These are phyloP conservation scores for Ageneiosus marmoratus DNA, from an alignment of 2,113 vertebrate genomes.

Conservation along the genomic window DNA sequence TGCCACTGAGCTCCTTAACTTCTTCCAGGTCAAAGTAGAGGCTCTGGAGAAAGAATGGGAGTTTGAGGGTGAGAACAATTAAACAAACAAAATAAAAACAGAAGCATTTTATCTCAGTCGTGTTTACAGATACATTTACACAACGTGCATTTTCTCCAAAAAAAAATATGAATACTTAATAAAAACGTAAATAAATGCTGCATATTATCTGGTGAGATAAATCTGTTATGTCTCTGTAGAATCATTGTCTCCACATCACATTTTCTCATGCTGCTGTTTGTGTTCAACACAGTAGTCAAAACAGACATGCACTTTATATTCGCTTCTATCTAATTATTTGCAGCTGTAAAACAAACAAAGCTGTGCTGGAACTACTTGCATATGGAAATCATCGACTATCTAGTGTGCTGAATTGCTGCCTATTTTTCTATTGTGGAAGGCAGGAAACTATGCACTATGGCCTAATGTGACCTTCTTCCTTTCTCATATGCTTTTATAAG, in stretches of 20 bases:
- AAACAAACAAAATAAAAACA: neutral
- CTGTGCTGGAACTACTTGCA: conserved; percentile 21
- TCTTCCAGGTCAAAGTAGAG: conserved; percentile 87
- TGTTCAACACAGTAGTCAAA: conserved; percentile 39
- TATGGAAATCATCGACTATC: conserved; percentile 27
- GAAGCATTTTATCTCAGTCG: neutral
- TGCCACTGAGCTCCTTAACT: conserved; percentile 89
- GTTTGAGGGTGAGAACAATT: conserved; percentile 80
- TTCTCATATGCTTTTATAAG: neutral
- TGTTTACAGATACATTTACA: neutral
- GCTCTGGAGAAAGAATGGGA: conserved; percentile 89
- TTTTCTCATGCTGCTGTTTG: conserved; percentile 36
- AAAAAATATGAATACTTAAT: neutral
- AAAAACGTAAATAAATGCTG: neutral
- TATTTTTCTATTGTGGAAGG: conserved; percentile 2
- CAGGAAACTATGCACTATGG: neutral
- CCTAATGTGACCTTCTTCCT: neutral
- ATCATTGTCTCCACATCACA: conserved; percentile 20
- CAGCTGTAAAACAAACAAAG: conserved; percentile 28
- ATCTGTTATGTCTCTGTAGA: conserved; percentile 34
- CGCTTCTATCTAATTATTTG: conserved; percentile 16
- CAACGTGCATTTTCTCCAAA: neutral
- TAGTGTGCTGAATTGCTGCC: conserved; percentile 11
- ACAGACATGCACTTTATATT: conserved; percentile 37
- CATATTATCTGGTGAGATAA: conserved; percentile 11